A percentile compares a stretch with the other conserved stretches of the same genome.
Conservation (phyloP, 2,888 invertebrate genomes). For the Bombylius major region DNA sequence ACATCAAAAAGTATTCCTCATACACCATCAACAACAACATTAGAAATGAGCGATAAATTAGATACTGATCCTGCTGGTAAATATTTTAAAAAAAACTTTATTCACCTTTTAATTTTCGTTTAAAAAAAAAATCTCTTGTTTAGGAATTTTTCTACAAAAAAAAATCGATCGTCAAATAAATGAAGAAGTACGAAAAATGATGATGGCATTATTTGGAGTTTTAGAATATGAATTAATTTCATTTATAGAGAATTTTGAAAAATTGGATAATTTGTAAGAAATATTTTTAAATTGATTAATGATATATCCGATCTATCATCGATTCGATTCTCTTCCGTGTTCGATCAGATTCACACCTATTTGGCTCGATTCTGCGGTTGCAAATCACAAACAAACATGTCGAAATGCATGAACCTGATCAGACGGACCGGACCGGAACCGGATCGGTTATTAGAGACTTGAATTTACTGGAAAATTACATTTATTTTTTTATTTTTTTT, state of each 20-base stretch:
- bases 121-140: not conserved
- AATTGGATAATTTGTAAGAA: conserved; percentile 79
- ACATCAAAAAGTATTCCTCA: conserved; percentile 24
- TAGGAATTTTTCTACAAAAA: conserved; percentile 34
- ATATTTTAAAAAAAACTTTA: too few species aligned
- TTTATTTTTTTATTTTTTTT: conserved; percentile 17
- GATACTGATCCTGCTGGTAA: not conserved
- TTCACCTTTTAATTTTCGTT: too few species aligned
- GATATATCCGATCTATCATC: too few species aligned
- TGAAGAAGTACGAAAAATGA: conserved; percentile 71
- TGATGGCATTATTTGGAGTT: conserved; percentile 79
- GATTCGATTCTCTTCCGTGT: too few species aligned
- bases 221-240: conserved; percentile 75
- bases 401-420: too few species aligned
- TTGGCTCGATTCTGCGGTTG: too few species aligned
- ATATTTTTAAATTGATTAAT: too few species aligned
- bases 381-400: too few species aligned
- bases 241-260: conserved; percentile 77
- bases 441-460: too few species aligned
- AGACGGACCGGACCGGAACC: too few species aligned
- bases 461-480: not conserved
- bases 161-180: conserved; percentile 57
- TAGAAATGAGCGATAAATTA: not conserved
- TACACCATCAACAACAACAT: not conserved
- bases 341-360: too few species aligned